These are phyloP conservation scores for Ceratina japonica DNA, from an alignment of 1,140 invertebrate species.

Conservation along the genomic window DNA sequence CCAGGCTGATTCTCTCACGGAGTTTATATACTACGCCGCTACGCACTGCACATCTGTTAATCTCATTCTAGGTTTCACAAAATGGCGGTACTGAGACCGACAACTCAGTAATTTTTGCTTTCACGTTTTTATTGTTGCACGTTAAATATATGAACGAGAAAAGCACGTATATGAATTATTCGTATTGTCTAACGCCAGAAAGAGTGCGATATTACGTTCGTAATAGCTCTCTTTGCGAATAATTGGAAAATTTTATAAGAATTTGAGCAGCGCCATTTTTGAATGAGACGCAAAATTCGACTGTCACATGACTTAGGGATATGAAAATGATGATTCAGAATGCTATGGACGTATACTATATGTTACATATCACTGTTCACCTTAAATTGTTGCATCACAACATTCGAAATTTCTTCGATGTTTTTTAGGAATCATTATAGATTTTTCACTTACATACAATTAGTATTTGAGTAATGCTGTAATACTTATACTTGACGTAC, in stretches of 20 bases:
- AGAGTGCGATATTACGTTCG: neutral
- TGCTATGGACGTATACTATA: neutral
- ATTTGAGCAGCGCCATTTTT: constrained; percentile 57
- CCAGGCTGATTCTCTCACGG: neutral
- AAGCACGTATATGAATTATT: neutral
- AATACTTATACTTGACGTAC: neutral
- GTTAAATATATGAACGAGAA: neutral
- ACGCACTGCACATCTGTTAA: neutral
- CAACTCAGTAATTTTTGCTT: neutral
- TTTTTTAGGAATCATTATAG: neutral
- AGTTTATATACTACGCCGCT: constrained; percentile 21
- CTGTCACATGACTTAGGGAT: constrained; percentile 41
- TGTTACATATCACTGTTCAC: too few species aligned
- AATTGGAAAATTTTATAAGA: neutral
- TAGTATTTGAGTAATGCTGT: neutral
- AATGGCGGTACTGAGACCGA: constrained; percentile 7
- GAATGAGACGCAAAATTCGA: constrained; percentile 64
- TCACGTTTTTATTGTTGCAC: neutral
- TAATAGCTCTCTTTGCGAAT: neutral
- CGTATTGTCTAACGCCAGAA: neutral
- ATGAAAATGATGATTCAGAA: constrained; percentile 52
- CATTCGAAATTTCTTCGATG: neutral
- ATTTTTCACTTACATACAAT: neutral
- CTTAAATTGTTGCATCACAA: neutral
- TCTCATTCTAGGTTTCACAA: constrained; percentile 15